These are phyloP conservation scores for Tetranychus cinnabarinus DNA, from an alignment of 1,140 invertebrate species.

Conservation along the genomic window DNA sequence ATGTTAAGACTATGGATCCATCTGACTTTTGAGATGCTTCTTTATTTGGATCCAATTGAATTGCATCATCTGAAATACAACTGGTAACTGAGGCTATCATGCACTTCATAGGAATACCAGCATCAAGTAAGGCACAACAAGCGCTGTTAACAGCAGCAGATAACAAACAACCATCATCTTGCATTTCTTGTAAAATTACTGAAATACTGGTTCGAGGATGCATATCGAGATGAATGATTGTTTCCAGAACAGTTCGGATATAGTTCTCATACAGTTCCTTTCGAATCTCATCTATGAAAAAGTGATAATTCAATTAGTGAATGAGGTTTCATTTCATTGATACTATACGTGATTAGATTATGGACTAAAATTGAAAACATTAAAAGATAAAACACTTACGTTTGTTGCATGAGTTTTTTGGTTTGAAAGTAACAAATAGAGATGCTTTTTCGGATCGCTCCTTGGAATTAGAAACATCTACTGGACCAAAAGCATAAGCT, in stretches of 20 bases:
- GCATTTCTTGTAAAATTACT: conserved; percentile 59
- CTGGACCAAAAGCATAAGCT: conserved; percentile 54
- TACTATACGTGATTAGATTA: conserved; percentile 6
- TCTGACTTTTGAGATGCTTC: background rate
- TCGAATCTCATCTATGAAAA: conserved; percentile 25
- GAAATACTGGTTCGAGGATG: conserved; percentile 52
- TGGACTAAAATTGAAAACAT: background rate
- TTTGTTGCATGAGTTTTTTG: conserved; percentile 19
- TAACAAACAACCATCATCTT: conserved; percentile 52
- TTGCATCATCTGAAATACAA: background rate
- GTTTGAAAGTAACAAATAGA: conserved; percentile 48
- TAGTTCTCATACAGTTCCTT: conserved; percentile 46
- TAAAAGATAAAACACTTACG: background rate
- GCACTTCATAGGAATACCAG: conserved; percentile 3
- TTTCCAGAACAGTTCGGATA: conserved; percentile 47
- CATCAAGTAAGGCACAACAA: conserved; percentile 6
- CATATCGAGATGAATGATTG: conserved; percentile 35
- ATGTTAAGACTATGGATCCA: background rate
- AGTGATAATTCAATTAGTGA: conserved; percentile 11
- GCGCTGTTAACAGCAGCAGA: conserved; percentile 1
- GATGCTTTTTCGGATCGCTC: conserved; percentile 48
- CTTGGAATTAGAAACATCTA: conserved; percentile 49
- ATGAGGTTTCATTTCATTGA: too few species aligned
- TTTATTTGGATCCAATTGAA: background rate
- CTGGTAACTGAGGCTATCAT: background rate